A percentile compares a stretch with the other conserved stretches of the same genome.
Conservation (phyloP, 2,113 vertebrate genomes). For the Dromiciops gliroides region DNA sequence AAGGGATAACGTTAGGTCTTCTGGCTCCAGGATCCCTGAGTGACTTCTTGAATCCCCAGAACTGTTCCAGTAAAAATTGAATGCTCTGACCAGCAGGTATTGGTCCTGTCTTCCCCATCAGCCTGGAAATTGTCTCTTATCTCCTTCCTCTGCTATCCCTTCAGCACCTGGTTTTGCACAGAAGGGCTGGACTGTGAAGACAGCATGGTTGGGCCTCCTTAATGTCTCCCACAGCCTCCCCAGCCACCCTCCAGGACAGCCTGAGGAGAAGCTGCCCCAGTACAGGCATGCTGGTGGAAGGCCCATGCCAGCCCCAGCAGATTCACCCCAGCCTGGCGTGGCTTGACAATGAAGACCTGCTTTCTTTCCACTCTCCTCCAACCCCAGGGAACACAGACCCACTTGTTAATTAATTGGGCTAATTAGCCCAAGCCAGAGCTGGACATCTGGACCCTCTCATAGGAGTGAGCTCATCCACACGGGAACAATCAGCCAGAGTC, state of each 20-base stretch:
- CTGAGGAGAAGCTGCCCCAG: background rate
- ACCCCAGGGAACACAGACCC: conserved; percentile 78
- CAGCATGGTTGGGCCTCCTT: background rate
- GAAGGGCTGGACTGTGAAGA: background rate
- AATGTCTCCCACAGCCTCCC: background rate
- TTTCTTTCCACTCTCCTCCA: conserved; percentile 52
- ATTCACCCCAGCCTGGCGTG: background rate
- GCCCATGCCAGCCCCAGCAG: background rate
- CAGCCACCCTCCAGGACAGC: background rate
- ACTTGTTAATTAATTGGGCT: conserved; percentile 93
- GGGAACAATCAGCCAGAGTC: conserved; percentile 65
- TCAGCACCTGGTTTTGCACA: background rate
- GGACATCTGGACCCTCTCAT: conserved; percentile 92
- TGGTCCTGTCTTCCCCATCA: background rate
- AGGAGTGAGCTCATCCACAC: conserved; percentile 60
- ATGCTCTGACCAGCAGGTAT: background rate
- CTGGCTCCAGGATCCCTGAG: background rate
- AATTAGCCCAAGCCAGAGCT: conserved; percentile 91
- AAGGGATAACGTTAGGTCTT: background rate
- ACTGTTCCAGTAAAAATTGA: background rate
- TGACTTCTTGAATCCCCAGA: background rate
- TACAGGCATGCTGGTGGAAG: background rate
- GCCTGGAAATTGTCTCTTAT: background rate
- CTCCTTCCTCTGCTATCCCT: background rate
- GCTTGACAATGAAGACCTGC: conserved; percentile 8